Percentiles rank a stretch among this genome's conserved stretches.
Evolutionary conservation across 2,888 invertebrate species (phyloP).

Genomic region (Abrostola triplasia): DNA sequence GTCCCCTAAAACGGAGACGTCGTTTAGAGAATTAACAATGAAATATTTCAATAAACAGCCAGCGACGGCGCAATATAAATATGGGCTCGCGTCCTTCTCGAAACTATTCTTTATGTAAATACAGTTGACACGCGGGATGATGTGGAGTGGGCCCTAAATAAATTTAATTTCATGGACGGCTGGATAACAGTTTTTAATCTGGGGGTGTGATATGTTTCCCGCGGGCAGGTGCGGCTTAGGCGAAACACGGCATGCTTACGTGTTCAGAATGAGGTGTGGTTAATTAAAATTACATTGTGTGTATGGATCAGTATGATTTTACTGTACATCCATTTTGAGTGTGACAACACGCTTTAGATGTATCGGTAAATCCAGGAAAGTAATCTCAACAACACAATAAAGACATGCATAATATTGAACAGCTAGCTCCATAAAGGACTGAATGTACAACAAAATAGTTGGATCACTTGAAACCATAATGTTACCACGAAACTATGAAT

Average conservation of each 20-base stretch:
- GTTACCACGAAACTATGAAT: slow-evolving; percentile 11
- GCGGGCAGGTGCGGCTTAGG: slow-evolving; percentile 70
- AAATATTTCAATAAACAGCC: slow-evolving; percentile 86
- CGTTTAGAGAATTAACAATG: slow-evolving; percentile 85
- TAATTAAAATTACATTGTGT: slow-evolving; percentile 66
- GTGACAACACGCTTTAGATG: no score
- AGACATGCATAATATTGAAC: no score
- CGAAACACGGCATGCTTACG: slow-evolving; percentile 65
- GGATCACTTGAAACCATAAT: slow-evolving; percentile 14
- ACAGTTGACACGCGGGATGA: slow-evolving; percentile 80
- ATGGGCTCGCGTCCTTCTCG: slow-evolving; percentile 79
- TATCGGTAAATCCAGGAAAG: no score
- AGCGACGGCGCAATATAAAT: slow-evolving; percentile 82
- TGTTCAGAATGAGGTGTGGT: slow-evolving; percentile 69
- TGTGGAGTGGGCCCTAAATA: slow-evolving; percentile 83
- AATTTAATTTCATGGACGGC: slow-evolving; percentile 84
- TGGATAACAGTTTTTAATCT: slow-evolving; percentile 78
- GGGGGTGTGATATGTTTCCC: slow-evolving; percentile 70
- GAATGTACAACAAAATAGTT: neutral
- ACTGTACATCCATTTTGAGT: neutral
- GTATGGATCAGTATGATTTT: slow-evolving; percentile 6
- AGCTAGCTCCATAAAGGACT: neutral
- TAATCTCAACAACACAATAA: no score
- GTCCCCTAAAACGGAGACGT: slow-evolving; percentile 76
- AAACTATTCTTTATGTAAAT: slow-evolving; percentile 86